Base-by-base conservation (phyloP, 1,140 invertebrate genomes). In the Bombus sylvicola region DNA sequence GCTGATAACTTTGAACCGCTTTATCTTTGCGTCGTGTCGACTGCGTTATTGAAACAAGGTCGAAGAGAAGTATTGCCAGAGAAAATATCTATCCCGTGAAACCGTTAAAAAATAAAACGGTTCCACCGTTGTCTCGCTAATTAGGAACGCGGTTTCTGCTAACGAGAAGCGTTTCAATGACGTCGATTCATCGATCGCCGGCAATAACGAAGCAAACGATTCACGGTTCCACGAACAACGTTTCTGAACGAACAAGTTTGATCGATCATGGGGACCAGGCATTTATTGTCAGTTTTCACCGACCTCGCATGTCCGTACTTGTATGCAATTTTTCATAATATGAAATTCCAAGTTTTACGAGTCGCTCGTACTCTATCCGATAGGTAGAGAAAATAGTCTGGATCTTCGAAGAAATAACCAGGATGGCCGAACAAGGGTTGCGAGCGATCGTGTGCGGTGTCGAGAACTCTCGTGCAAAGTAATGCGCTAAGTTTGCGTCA, bases 381-480 rank as follows among this genome's bases (percentile, higher is more conserved):
- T 12, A 34, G 57, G 64, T 72, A 41, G 25, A 64, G 74, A 66
- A 86, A 82, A 71, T 73, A 79, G 73, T 86, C 64, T 57, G 25
- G 15, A 22, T 28, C 18, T 28, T 12, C 28, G 31, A 13, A 18
- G 88, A 89, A 88, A 87, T 87, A 89, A 89, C 73, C 37, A 28
- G 64, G 41, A 69, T 79, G 62, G 68, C 10, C 66, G 13, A 22
- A 53, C 47, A 53, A 53, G 47, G 47, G 47, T 53, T 53, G n/a
- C 43, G 34, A 34, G 69, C 74, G 87, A 83, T 62, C 80, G 64
- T 39, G 71, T 64, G 62, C 69, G 28, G 41, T 68, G 62, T 85
- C 72, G 71, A 53, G 81, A 87, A 90, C 64, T 90, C 71, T 86
- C 62, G 83, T 59, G 78, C 73, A 64, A 89, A 87, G 73, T 87